Evolutionary conservation across 2,113 vertebrate genomes (phyloP), one percentile per base, ranked within the genome.

Genomic region (Synchiropus splendidus): DNA sequence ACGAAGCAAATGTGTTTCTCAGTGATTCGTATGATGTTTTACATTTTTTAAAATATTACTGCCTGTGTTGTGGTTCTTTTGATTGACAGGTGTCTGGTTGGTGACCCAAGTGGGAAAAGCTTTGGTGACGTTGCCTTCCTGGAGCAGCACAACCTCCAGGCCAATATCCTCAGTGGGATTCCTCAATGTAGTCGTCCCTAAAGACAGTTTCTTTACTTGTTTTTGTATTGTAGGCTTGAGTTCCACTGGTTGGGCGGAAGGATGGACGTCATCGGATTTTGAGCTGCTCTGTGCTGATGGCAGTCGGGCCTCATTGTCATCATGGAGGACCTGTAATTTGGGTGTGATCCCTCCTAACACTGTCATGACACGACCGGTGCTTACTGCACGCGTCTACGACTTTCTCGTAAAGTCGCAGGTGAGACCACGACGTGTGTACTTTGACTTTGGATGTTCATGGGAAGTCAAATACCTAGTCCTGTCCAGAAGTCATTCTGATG

Each of bases 371-470:
- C 78, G 89, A 4, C 89, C 91, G 0, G 85, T 92, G 27, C 77
- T 88, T 38, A 84, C 85, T 5, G 67, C 80, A 1, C 87, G 87
- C 52, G 87, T 92, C 42, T 81, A 87, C 5, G 79, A 89, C 52
- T 91, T 94, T 44, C 80, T 94, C 16, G 75, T 80, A 68, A 90
- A 92, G 61, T 89, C 89, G 16, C 89, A 91, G 89, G 91, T 91
- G 35, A 61, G 74, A 27, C 21, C 4, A 27, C 4, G 4, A 27
- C 8, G 4, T 27, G 21, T 27, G 4, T 27, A 27, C 8, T 5
- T 27, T 5, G 4, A 27, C 21, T 27, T n/a, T n/a, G n/a, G n/a
- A n/a, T n/a, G n/a, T n/a, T n/a, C n/a, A n/a, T n/a, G n/a, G n/a
- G n/a, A n/a, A n/a, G n/a, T n/a, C n/a, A n/a, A n/a, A n/a, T n/a